Evolutionary conservation across 2,113 vertebrate species (phyloP), one percentile per base, ranked within the genome.

Genomic region (Aphelocoma coerulescens): DNA sequence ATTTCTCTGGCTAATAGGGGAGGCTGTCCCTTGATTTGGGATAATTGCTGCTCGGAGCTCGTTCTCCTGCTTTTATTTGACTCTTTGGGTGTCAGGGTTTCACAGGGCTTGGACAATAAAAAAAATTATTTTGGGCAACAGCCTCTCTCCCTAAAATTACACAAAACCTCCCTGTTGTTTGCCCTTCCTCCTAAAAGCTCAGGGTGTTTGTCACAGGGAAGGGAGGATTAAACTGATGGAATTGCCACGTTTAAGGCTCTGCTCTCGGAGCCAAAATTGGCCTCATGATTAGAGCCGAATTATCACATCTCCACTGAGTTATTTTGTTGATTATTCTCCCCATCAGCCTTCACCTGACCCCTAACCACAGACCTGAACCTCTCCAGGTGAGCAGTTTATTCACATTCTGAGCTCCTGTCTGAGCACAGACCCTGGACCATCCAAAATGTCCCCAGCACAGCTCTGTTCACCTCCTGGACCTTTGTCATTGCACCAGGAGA

Each of bases 221-320:
- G 76, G 46, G 79, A 75, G 69, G 39, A 57, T 28, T 22, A 24
- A 72, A 65, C 28, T 16, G 57, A 65, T 49, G 54, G 74, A 51
- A 68, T 7, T 10, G 28, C 57, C 3, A 6, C 1, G 0, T 51
- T 78, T 12, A 13, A 55, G 35, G 21, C 65, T 51, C 48, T 62
- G 67, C 54, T 68, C 41, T 55, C 52, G 7, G 48, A 65, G 22
- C 32, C 6, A 3, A 82, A 54, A 39, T 2, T 19, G 28, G 22
- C 12, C 54, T 44, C 26, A 39, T 23, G 32, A 35, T 21, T 32
- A 23, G 4, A 49, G 24, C 24, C 1, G 5, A 67, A 84, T 51
- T 2, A 59, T 63, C 8, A 0, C 4, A 23, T 9, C 28, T 16
- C 32, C 66, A 22, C 0, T 0, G 62, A 58, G 27, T 48, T 39